Evolutionary conservation across 2,888 invertebrate species (phyloP).

Genomic region (Dendrolimus pini): DNA sequence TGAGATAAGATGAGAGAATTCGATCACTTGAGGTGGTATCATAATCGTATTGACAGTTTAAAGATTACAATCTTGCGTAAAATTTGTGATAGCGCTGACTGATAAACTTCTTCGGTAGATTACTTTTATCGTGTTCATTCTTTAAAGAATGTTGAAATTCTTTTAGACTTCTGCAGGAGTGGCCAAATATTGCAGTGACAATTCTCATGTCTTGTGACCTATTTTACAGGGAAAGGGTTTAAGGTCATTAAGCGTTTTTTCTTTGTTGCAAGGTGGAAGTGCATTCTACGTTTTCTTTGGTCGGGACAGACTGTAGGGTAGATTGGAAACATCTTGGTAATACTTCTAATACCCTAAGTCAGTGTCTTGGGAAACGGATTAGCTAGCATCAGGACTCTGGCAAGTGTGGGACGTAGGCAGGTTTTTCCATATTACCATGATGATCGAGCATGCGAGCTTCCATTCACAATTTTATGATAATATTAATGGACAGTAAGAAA

Average conservation of each 20-base stretch:
- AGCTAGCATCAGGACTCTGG: no score
- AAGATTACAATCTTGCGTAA: conserved; percentile 65
- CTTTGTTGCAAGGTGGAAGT: no score
- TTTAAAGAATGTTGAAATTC: conserved; percentile 45
- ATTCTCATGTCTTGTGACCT: neutral
- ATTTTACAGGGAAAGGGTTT: neutral
- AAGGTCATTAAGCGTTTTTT: no score
- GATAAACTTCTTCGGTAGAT: conserved; percentile 37
- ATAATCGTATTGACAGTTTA: conserved; percentile 48
- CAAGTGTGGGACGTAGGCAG: no score
- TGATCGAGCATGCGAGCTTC: no score
- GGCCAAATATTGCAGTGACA: conserved; percentile 6
- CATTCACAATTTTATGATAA: no score
- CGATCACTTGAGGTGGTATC: conserved; percentile 40
- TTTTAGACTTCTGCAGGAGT: conserved; percentile 27
- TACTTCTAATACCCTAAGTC: no score
- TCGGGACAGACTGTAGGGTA: no score
- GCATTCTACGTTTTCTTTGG: no score
- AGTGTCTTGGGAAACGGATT: no score
- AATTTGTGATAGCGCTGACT: conserved; percentile 32
- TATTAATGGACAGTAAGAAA: neutral
- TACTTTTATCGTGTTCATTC: conserved; percentile 36
- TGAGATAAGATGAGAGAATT: conserved; percentile 49
- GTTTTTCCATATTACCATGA: no score
- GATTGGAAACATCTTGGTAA: no score